These are phyloP conservation scores for Lamproptera curius DNA, from an alignment of 2,888 invertebrate genomes.

Conservation along the genomic window DNA sequence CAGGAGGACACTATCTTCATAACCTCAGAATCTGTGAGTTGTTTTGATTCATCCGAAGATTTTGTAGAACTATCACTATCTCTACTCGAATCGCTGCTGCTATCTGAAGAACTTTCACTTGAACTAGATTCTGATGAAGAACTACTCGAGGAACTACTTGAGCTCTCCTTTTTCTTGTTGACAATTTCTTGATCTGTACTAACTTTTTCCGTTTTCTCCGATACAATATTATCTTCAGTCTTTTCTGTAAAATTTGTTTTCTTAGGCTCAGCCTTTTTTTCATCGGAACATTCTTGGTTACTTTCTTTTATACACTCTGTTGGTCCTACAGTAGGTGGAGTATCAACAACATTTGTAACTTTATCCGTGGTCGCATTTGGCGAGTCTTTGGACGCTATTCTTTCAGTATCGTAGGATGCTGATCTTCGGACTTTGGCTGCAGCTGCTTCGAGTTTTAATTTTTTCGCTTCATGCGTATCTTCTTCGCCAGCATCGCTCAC, in stretches of 20 bases:
- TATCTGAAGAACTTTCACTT: conserved; percentile 73
- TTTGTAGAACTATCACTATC: conserved; percentile 74
- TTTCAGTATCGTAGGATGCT: conserved; percentile 67
- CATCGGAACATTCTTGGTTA: conserved; percentile 23
- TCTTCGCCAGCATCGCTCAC: conserved; percentile 69
- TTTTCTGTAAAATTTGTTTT: conserved; percentile 27
- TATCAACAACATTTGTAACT: conserved; percentile 22
- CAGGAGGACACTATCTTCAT: conserved; percentile 82
- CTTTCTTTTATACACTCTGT: conserved; percentile 25
- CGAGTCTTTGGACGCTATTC: conserved; percentile 36
- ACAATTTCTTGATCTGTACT: conserved; percentile 17
- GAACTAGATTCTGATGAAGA: conserved; percentile 77
- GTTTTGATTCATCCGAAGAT: conserved; percentile 52
- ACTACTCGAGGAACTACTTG: conserved; percentile 59
- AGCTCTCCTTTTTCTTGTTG: conserved; percentile 47
- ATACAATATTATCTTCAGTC: conserved; percentile 29
- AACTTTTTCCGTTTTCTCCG: conserved; percentile 39
- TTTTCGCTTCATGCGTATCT: conserved; percentile 59
- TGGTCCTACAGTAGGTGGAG: conserved; percentile 24
- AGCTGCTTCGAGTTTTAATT: conserved; percentile 58
- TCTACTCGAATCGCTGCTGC: conserved; percentile 69
- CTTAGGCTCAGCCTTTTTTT: conserved; percentile 21
- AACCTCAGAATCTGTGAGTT: conserved; percentile 74
- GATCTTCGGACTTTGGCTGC: conserved; percentile 68
- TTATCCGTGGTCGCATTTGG: conserved; percentile 10